Percentiles rank a stretch among this genome's conserved stretches.
These are phyloP conservation scores for Toxonevra muliebris DNA, from an alignment of 2,888 invertebrate genomes.

Conservation along the genomic window DNA sequence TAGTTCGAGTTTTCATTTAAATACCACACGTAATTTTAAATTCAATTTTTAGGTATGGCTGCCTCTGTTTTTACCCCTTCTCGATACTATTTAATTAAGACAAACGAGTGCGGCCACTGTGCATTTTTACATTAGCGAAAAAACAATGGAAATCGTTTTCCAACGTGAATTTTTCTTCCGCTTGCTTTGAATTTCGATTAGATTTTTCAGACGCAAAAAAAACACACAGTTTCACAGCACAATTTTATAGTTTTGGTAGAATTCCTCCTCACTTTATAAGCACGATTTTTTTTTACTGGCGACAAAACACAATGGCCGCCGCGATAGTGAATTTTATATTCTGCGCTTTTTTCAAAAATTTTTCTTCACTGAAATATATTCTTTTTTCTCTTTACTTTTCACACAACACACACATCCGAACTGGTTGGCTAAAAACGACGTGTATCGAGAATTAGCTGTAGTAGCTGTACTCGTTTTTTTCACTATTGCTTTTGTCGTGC, in stretches of 20 bases:
- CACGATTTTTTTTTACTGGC: conserved; percentile 18
- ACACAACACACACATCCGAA: conserved; percentile 44
- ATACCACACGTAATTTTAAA: conserved; percentile 37
- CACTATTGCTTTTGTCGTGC: conserved; percentile 14
- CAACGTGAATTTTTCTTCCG: conserved; percentile 38
- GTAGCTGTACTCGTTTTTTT: conserved; percentile 37
- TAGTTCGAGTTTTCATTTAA: conserved; percentile 18
- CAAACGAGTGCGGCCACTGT: conserved; percentile 37
- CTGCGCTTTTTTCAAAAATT: conserved; percentile 27
- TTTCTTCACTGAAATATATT: conserved; percentile 43
- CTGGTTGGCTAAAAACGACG: conserved; percentile 45
- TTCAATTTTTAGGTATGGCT: conserved; percentile 42
- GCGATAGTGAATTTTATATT: conserved; percentile 42
- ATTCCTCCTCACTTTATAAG: neutral
- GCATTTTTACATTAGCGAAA: conserved; percentile 34
- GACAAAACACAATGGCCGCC: conserved; percentile 49
- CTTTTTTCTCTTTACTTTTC: conserved; percentile 47
- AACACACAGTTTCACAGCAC: neutral
- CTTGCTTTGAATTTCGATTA: conserved; percentile 28
- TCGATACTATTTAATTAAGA: conserved; percentile 36
- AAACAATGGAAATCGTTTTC: conserved; percentile 43
- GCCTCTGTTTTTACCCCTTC: conserved; percentile 35
- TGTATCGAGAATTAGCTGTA: conserved; percentile 45
- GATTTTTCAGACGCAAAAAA: conserved; percentile 27
- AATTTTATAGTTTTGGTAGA: conserved; percentile 8